Evolutionary conservation across 2,113 vertebrate species (phyloP).

Genomic region (Peromyscus leucopus): DNA sequence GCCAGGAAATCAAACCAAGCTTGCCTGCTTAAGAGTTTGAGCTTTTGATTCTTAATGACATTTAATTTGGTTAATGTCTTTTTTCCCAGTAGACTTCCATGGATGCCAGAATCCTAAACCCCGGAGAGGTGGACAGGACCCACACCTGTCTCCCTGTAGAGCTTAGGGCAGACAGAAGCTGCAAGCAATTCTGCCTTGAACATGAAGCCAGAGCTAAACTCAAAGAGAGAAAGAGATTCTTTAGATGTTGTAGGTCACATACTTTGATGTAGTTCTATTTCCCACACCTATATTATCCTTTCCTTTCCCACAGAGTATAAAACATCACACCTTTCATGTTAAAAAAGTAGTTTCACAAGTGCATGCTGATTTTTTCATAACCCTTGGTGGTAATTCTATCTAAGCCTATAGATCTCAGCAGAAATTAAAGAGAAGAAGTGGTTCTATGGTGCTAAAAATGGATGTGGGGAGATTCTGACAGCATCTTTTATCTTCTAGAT

Average conservation of each 20-base stretch:
- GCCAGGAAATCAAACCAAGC: neutral
- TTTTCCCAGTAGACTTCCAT: neutral
- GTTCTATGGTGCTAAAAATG: conserved; percentile 67
- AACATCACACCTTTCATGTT: conserved; percentile 69
- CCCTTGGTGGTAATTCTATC: conserved; percentile 11
- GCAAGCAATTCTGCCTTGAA: conserved; percentile 44
- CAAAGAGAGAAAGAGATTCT: conserved; percentile 63
- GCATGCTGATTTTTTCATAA: conserved; percentile 59
- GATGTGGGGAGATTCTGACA: conserved; percentile 28
- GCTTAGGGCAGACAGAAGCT: conserved; percentile 1
- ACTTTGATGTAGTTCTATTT: conserved; percentile 76
- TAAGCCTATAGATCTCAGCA: conserved; percentile 37
- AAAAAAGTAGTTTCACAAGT: conserved; percentile 67
- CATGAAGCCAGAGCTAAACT: conserved; percentile 46
- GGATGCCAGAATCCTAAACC: neutral
- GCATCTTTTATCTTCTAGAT: conserved; percentile 10
- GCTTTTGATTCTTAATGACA: neutral
- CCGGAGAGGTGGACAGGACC: neutral
- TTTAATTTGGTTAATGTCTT: conserved; percentile 32
- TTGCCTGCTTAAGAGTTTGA: neutral
- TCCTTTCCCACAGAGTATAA: conserved; percentile 69
- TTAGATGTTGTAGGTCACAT: conserved; percentile 73
- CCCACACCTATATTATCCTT: conserved; percentile 62
- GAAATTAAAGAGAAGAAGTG: conserved; percentile 47
- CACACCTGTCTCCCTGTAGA: neutral